A percentile compares a stretch with the other conserved stretches of the same genome.
Conservation (phyloP, 2,113 vertebrate genomes). For the Equus quagga region DNA sequence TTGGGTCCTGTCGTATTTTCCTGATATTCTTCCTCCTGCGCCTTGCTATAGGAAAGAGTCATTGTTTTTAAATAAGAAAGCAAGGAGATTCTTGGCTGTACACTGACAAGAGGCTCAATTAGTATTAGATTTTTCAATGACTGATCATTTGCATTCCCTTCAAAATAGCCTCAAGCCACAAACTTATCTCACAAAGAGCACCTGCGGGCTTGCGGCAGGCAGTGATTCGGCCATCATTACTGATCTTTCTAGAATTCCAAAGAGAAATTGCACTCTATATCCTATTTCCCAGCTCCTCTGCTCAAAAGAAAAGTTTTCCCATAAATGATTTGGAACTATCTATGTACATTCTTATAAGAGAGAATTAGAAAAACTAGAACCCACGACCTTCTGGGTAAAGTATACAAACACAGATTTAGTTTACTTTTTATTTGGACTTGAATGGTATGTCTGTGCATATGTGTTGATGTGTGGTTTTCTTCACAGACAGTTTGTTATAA, state of each 20-base stretch:
- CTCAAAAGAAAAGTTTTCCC: background rate
- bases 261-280: constrained; percentile 41
- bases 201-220: constrained; percentile 2
- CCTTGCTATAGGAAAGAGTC: background rate
- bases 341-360: background rate
- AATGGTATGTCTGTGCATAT: background rate
- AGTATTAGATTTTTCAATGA: constrained; percentile 56
- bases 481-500: background rate
- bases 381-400: background rate
- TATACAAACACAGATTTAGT: background rate
- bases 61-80: constrained; percentile 33
- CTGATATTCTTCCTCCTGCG: background rate
- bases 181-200: constrained; percentile 12
- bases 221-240: constrained; percentile 26
- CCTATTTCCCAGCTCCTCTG: background rate
- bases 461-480: background rate
- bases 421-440: constrained; percentile 18
- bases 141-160: constrained; percentile 54
- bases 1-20: background rate
- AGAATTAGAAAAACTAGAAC: constrained; percentile 1
- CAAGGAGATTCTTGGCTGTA: background rate
- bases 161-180: constrained; percentile 3
- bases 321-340: background rate
- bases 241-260: constrained; percentile 53
- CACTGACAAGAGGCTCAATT: constrained; percentile 57